phyloP scores from a whole-genome alignment of 2,113 vertebrate genomes.

The Ellobius talpinus region DNA sequence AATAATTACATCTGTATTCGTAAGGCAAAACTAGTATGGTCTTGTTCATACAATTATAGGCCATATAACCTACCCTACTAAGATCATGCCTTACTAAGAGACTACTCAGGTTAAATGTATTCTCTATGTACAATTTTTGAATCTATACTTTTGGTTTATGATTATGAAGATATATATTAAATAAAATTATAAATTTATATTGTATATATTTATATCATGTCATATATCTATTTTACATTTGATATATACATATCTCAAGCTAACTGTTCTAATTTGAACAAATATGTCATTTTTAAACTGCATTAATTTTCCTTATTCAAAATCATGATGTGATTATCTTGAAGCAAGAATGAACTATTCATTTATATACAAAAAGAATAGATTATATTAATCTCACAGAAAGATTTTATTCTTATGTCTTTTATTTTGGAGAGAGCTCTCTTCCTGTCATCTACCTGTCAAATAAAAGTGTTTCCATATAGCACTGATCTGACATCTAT shows the following conservation, averaged over 20 bases:
- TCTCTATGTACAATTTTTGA: not conserved
- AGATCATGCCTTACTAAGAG: not conserved
- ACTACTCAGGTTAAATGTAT: not conserved
- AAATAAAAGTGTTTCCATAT: slow-evolving; percentile 79
- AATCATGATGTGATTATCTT: slow-evolving; percentile 30
- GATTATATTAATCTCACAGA: slow-evolving; percentile 59
- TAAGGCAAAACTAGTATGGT: not conserved
- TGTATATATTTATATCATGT: not conserved
- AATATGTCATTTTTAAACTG: not conserved
- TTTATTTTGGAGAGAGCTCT: slow-evolving; percentile 75
- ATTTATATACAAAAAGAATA: slow-evolving; percentile 34
- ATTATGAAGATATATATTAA: not conserved
- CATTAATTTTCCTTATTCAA: slow-evolving; percentile 53
- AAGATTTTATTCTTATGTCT: slow-evolving; percentile 62
- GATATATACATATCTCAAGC: slow-evolving; percentile 27
- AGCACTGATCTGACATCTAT: slow-evolving; percentile 82
- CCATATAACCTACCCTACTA: not conserved
- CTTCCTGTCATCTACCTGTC: slow-evolving; percentile 81
- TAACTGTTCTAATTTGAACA: slow-evolving; percentile 5
- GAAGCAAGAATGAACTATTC: slow-evolving; percentile 2
- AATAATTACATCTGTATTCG: not conserved
- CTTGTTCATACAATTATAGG: not conserved
- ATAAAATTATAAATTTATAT: slow-evolving; percentile 15
- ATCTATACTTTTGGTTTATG: not conserved
- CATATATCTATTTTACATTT: slow-evolving; percentile 31